These are phyloP conservation scores for Alcis repandata DNA, from an alignment of 2,888 invertebrate species.

Conservation along the genomic window DNA sequence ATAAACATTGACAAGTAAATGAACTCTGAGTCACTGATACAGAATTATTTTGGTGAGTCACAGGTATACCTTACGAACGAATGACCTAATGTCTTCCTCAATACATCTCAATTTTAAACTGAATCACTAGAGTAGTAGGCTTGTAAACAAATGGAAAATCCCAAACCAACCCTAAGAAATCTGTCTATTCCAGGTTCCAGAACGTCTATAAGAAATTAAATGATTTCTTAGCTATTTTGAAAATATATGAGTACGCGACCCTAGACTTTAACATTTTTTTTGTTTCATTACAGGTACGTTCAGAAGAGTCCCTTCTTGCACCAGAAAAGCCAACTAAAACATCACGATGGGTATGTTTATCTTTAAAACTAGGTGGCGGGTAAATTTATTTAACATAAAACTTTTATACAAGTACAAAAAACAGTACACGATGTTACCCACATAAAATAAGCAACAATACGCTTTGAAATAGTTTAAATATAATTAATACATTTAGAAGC, in stretches of 20 bases:
- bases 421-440: too few species aligned
- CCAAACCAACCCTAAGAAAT: background rate
- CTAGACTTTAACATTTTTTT: slow-evolving; percentile 1
- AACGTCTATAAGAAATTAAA: too few species aligned
- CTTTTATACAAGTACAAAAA: too few species aligned
- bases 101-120: slow-evolving; percentile 10
- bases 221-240: too few species aligned
- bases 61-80: slow-evolving; percentile 51
- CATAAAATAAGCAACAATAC: too few species aligned
- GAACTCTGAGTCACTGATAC: slow-evolving; percentile 73
- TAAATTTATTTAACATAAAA: slow-evolving; percentile 22
- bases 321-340: slow-evolving; percentile 74
- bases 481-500: too few species aligned
- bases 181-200: too few species aligned
- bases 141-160: background rate
- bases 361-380: slow-evolving; percentile 67
- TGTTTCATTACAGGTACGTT: slow-evolving; percentile 75
- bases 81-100: slow-evolving; percentile 45
- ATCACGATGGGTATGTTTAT: slow-evolving; percentile 80
- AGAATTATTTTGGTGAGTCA: slow-evolving; percentile 71
- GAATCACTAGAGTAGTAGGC: background rate
- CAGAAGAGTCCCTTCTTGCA: slow-evolving; percentile 80
- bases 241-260: too few species aligned
- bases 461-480: too few species aligned
- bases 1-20: slow-evolving; percentile 68